A percentile compares a stretch with the other conserved stretches of the same genome.
Evolutionary conservation across 2,797 vertebrate species (phyloP).

Genomic region (Anguilla pacifica): DNA sequence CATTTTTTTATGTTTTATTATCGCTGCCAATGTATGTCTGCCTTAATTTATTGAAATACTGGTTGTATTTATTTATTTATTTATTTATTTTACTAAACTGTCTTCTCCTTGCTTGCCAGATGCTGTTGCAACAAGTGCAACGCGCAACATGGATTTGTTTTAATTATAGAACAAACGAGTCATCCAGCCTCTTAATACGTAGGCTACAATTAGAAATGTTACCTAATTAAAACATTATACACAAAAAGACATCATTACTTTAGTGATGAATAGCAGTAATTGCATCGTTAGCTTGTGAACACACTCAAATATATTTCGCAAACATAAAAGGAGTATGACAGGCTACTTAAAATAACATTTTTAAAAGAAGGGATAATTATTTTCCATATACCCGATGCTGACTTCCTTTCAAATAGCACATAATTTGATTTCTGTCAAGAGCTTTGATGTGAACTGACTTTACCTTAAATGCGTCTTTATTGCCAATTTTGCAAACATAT

Average conservation of each 20-base stretch:
- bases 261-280: neutral
- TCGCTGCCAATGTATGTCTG: neutral
- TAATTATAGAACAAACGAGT: neutral
- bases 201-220: neutral
- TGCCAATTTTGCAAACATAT: slow-evolving; percentile 35
- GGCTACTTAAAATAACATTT: neutral
- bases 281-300: neutral
- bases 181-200: neutral
- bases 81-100: neutral
- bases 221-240: neutral
- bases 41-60: neutral
- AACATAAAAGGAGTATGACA: neutral
- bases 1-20: neutral
- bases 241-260: neutral
- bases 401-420: neutral
- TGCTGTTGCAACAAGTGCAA: neutral
- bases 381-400: neutral
- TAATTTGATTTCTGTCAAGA: slow-evolving; percentile 11
- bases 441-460: slow-evolving; percentile 11
- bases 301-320: neutral
- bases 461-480: slow-evolving; percentile 31
- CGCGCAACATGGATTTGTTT: neutral
- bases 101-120: neutral
- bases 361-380: neutral
- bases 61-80: neutral